Evolutionary conservation across 2,797 vertebrate species (phyloP).

Genomic region (Sorex maritimensis): DNA sequence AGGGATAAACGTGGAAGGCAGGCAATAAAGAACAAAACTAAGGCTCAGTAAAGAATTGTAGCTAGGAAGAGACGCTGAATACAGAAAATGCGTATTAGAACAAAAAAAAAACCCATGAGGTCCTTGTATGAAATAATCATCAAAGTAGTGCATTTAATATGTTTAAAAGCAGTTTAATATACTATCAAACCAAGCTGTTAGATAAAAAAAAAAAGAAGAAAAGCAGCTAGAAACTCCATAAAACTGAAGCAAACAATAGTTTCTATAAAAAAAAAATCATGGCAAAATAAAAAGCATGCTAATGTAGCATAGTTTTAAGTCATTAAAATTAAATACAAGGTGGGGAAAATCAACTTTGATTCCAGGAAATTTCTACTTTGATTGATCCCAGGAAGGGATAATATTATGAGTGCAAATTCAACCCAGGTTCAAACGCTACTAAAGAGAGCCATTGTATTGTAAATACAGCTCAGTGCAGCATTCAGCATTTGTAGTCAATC

Average conservation of each 20-base stretch:
- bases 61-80: neutral
- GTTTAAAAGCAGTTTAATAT: slow-evolving; percentile 28
- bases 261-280: neutral
- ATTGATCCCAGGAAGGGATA: neutral
- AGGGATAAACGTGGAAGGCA: neutral
- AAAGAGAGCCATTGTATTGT: neutral
- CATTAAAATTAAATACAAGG: neutral
- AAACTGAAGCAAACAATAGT: slow-evolving; percentile 18
- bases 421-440: neutral
- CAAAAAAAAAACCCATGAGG: neutral
- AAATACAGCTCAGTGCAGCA: neutral
- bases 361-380: neutral
- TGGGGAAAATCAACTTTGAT: neutral
- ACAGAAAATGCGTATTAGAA: neutral
- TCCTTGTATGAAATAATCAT: neutral
- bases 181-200: neutral
- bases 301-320: neutral
- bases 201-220: neutral
- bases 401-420: neutral
- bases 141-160: neutral
- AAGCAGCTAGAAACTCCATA: slow-evolving; percentile 61
- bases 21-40: neutral
- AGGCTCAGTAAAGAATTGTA: neutral
- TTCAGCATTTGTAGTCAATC: neutral
- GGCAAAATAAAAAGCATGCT: neutral